A percentile compares a stretch with the other conserved stretches of the same genome.
Evolutionary conservation across 2,113 vertebrate genomes (phyloP).

Genomic region (Oncorhynchus masou): DNA sequence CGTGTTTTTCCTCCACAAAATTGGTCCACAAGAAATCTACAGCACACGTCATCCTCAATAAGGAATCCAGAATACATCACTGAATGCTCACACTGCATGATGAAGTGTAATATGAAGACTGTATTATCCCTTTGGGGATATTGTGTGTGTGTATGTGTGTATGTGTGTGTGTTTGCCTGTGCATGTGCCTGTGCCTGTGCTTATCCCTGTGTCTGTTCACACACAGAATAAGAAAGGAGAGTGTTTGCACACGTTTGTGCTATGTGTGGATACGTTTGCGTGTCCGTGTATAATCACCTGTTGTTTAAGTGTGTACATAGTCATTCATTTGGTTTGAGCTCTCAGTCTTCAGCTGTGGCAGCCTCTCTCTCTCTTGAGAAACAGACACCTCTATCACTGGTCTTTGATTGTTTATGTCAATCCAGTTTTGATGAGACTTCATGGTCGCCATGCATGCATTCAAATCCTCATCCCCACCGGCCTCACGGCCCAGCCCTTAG

Average conservation of each 20-base stretch:
- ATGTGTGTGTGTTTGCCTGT: neutral
- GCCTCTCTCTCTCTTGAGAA: neutral
- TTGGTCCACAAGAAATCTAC: conserved; percentile 44
- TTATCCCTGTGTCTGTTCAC: no score
- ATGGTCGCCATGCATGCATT: no score
- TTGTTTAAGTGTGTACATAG: no score
- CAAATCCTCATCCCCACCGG: no score
- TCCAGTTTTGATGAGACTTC: neutral
- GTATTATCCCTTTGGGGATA: no score
- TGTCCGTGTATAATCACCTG: neutral
- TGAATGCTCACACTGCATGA: conserved; percentile 11
- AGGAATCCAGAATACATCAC: conserved; percentile 34
- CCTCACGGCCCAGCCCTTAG: no score
- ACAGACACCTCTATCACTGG: neutral
- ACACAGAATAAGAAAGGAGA: no score
- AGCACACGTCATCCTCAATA: conserved; percentile 20
- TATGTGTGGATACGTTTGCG: neutral
- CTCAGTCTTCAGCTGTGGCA: no score
- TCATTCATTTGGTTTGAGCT: no score
- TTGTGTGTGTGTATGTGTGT: neutral
- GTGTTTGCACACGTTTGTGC: neutral
- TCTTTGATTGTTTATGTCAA: neutral
- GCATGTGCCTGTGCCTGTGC: neutral
- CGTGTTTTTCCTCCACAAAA: conserved; percentile 33
- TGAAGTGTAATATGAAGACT: neutral